These are phyloP conservation scores for Centrocercus urophasianus DNA, from an alignment of 2,113 vertebrate species.

Conservation along the genomic window DNA sequence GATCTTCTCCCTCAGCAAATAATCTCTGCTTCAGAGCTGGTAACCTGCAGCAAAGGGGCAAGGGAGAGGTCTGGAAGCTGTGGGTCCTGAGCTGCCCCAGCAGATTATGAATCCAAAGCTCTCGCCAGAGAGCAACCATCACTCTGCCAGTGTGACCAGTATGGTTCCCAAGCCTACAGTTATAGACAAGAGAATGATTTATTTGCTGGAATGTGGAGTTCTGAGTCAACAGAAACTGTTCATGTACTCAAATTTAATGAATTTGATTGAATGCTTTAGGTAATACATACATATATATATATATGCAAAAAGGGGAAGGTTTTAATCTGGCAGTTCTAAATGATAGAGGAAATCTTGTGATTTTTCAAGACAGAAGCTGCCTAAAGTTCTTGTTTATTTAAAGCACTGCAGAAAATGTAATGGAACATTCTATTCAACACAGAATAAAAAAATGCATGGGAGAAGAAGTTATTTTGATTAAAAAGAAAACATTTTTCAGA, in stretches of 20 bases:
- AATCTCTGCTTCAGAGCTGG: neutral
- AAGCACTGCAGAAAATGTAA: neutral
- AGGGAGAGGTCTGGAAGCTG: neutral
- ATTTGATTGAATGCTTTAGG: neutral
- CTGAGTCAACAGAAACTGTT: neutral
- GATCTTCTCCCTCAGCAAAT: neutral
- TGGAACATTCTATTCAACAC: neutral
- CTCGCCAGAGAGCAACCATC: neutral
- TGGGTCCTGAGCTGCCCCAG: neutral
- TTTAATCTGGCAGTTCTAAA: neutral
- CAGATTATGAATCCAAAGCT: neutral
- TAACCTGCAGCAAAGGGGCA: neutral
- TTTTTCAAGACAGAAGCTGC: neutral
- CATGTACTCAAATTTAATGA: neutral
- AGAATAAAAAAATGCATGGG: neutral
- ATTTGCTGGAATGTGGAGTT: neutral
- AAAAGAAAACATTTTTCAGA: neutral
- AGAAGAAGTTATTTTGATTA: neutral
- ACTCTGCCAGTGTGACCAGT: fast-evolving
- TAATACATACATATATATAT: neutral
- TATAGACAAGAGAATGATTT: neutral
- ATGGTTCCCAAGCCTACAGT: neutral
- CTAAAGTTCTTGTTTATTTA: neutral
- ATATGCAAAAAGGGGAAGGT: neutral
- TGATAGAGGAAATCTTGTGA: neutral